Evolutionary conservation across 2,888 invertebrate genomes (phyloP), one percentile per base, ranked within the genome.

Genomic region (Nezara viridula): DNA sequence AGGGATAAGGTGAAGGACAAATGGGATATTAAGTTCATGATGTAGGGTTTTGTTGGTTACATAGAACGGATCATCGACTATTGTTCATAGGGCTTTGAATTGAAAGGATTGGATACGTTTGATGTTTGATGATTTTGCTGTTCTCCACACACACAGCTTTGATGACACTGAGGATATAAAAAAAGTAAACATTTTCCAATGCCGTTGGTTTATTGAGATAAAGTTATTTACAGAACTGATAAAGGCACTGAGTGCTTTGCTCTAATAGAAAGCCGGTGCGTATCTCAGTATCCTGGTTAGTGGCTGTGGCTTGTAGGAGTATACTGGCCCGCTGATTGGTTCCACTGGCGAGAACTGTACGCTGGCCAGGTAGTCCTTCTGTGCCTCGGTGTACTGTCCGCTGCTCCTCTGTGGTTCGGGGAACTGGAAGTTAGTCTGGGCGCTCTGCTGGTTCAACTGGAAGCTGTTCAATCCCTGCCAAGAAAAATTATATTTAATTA

Each of bases 231-330:
- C 32, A 73, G 0, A 32, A 19, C 27, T 37, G 19, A 60, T 2
- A 27, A 27, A 60, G 2, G 7, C 27, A 27, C 2, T 14, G n/a
- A 37, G 0, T 60, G 6, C 37, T 73, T 73, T 19, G 2, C 19
- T 27, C 27, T n/a, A 73, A 21, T 73, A 73, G 66, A 37, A 73
- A 37, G 32, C 66, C 19, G 90, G 88, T 47, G 90, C 90, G 9
- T 90, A 89, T 89, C 90, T 85, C 27, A 90, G 10, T 19, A 90
- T 85, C 55, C 90, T 85, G 2, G 55, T 77, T 2, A 90, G 81
- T 14, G 90, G 90, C 55, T 89, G 89, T 12, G 52, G 55, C 44
- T 73, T 89, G 90, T 86, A 90, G 6, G 90, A 89, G 55, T 90
- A 90, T 16, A 90, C 66, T 1, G 90, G 90, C 6, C 90, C 90